These are phyloP conservation scores for Lypha dubia DNA, from an alignment of 2,888 invertebrate genomes.

Conservation along the genomic window DNA sequence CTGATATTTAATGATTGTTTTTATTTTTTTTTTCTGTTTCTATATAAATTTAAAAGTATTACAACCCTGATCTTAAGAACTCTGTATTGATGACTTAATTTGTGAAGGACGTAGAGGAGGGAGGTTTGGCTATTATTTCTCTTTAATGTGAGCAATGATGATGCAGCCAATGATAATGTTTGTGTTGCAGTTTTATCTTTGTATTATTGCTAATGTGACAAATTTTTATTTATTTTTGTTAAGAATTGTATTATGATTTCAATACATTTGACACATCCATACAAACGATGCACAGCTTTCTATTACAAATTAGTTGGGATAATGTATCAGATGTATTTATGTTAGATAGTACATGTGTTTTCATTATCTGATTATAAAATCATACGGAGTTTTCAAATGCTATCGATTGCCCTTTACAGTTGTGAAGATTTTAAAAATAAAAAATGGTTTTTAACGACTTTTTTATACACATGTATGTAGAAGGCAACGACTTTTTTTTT, in stretches of 20 bases:
- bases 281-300: conserved; percentile 10
- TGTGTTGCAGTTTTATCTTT: conserved; percentile 25
- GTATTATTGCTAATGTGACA: conserved; percentile 68
- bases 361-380: conserved; percentile 61
- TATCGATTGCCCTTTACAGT: conserved; percentile 60
- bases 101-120: conserved; percentile 26
- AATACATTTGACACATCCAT: conserved; percentile 64
- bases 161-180: not conserved
- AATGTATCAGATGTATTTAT: conserved; percentile 48
- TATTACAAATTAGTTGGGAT: conserved; percentile 35
- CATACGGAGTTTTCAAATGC: conserved; percentile 36
- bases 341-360: conserved; percentile 52
- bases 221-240: conserved; percentile 57
- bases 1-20: conserved; percentile 64
- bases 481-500: not conserved
- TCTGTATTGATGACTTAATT: conserved; percentile 60
- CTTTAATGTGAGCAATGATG: conserved; percentile 14
- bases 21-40: too few relatives aligned
- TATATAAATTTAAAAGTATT: conserved; percentile 21
- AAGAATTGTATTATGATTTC: conserved; percentile 21
- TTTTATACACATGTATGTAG: too few relatives aligned
- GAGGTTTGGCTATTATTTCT: conserved; percentile 32
- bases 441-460: not conserved
- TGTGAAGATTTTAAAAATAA: conserved; percentile 10
- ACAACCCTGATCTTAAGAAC: conserved; percentile 53